Base-by-base conservation (phyloP, 2,113 vertebrate species). In the Sylvia atricapilla region DNA sequence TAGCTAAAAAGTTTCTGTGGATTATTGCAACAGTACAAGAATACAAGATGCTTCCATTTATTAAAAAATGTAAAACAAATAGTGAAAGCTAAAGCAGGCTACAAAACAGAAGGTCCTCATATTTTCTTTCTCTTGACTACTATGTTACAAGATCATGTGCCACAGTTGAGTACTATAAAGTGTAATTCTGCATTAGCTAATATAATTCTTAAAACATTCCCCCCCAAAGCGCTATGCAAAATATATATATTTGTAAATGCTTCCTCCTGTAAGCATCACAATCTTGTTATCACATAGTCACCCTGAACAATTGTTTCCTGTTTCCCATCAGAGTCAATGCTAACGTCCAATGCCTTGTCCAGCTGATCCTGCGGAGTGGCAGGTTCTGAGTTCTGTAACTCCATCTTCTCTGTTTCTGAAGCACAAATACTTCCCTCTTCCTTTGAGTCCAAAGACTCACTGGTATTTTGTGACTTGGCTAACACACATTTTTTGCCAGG, bases 21-120 rank as follows among this genome's bases (percentile, higher is more conserved):
- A 72, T 97, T 97, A 97, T 97, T 97, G 97, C 97, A 97, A 98
- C 97, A 96, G 92, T 98, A 97, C 97, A 97, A 98, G 97, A 97
- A 97, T 97, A 98, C 97, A 97, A 97, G 97, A 97, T 98, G 96
- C 81, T 25, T 97, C 96, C 96, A 95, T 98, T 98, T 97, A 97
- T 97, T 97, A 97, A 98, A 97, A 97, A 95, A 87, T 74, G 94
- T 97, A 95, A 97, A 98, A 95, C 89, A 96, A 97, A 96, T 83
- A 0, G 93, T 97, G 97, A 95, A 97, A 97, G 97, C 97, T 97
- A 97, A 98, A 97, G 97, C 97, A 83, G 95, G 81, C 95, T 96
- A 96, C 93, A 96, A 97, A 98, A 96, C 96, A 92, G 87, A 92
- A 97, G 52, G 79, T 87, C 69, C 89, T 93, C 44, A 22, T 94